A percentile compares a stretch with the other conserved stretches of the same genome.
Conservation (phyloP, 2,113 vertebrate genomes). For the Periophthalmodon schlosseri region DNA sequence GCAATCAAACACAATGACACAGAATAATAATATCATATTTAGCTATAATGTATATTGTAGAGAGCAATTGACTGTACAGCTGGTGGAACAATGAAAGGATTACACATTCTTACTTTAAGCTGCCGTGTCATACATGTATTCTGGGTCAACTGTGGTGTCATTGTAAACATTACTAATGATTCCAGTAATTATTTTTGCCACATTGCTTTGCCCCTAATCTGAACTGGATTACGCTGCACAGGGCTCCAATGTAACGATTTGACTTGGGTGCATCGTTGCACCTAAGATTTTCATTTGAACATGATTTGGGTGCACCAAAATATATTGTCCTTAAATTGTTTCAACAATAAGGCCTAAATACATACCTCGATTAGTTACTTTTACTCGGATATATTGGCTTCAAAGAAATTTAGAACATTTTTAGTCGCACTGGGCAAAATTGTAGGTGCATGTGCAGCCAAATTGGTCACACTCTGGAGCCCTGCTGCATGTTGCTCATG, state of each 20-base stretch:
- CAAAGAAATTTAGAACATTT: too few relatives aligned
- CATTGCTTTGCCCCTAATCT: slow-evolving; percentile 53
- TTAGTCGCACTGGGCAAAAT: too few relatives aligned
- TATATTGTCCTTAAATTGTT: too few relatives aligned
- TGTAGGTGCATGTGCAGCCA: too few relatives aligned
- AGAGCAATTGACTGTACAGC: background rate
- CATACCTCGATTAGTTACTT: too few relatives aligned
- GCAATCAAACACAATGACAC: slow-evolving; percentile 27
- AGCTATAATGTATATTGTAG: background rate
- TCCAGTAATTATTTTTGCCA: slow-evolving; percentile 51
- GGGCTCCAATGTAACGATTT: background rate
- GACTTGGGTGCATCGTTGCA: background rate
- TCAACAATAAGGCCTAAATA: too few relatives aligned
- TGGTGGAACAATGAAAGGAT: background rate
- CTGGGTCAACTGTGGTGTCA: slow-evolving; percentile 6
- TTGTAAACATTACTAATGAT: slow-evolving; percentile 38
- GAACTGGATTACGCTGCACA: slow-evolving; percentile 60
- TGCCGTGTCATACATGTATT: slow-evolving; percentile 18
- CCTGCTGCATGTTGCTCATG: slow-evolving; percentile 8
- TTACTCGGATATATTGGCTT: too few relatives aligned
- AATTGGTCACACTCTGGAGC: too few relatives aligned
- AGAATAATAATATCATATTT: background rate
- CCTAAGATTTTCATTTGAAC: too few relatives aligned
- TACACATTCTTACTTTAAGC: slow-evolving; percentile 5
- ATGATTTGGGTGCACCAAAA: too few relatives aligned